Conservation (phyloP, 2,113 vertebrate species). For the Noturus placidus region DNA sequence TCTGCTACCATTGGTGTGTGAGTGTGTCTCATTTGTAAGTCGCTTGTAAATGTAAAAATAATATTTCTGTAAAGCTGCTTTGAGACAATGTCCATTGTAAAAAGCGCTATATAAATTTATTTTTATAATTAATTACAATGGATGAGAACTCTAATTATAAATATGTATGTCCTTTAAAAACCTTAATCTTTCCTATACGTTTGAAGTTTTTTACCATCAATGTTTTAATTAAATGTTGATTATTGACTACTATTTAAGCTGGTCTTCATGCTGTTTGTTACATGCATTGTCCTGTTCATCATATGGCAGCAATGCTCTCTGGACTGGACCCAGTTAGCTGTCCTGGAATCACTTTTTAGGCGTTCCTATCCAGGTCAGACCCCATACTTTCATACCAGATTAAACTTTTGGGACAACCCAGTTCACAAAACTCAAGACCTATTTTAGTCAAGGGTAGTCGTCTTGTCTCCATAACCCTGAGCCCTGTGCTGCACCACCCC, state of each 20-base stretch:
- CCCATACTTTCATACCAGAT: constrained; percentile 28
- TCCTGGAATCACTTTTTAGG: constrained; percentile 39
- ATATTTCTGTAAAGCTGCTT: no score
- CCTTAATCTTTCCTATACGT: not conserved
- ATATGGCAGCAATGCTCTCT: constrained; percentile 20
- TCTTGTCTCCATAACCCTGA: not conserved
- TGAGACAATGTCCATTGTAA: no score
- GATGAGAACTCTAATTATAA: not conserved
- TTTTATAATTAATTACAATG: no score
- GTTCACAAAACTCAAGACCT: constrained; percentile 18
- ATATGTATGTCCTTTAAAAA: not conserved
- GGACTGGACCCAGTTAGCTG: constrained; percentile 46
- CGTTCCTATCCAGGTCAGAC: constrained; percentile 41
- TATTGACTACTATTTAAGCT: not conserved
- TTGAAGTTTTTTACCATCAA: not conserved
- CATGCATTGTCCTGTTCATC: constrained; percentile 24
- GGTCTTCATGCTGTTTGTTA: not conserved
- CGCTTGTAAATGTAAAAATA: no score
- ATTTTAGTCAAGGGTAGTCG: constrained; percentile 39
- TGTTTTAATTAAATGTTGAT: not conserved
- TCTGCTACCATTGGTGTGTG: no score
- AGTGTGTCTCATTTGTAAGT: no score
- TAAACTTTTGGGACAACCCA: constrained; percentile 38
- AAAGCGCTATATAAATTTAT: no score
- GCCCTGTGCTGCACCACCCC: not conserved